Evolutionary conservation across 2,797 vertebrate genomes (phyloP).

Genomic region (Centroberyx gerrardi): DNA sequence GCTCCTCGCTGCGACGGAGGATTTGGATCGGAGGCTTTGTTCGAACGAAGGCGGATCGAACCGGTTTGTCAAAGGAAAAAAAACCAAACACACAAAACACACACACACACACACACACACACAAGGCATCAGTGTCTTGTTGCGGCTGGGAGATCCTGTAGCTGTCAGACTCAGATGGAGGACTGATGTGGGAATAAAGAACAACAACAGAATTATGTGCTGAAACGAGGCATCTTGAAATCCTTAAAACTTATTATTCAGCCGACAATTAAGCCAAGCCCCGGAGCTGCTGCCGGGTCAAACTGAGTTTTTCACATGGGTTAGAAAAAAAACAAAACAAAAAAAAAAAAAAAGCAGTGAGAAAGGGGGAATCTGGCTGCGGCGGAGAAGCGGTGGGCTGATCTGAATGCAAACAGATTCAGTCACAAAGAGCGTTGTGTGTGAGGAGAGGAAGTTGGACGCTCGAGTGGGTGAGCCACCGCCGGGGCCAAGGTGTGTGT

Average conservation of each 20-base stretch:
- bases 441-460: background rate
- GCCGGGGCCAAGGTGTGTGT: slow-evolving; percentile 17
- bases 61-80: background rate
- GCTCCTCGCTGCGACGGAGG: no score
- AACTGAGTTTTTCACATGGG: slow-evolving; percentile 33
- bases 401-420: slow-evolving; percentile 44
- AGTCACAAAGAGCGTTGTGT: slow-evolving; percentile 6
- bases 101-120: no score
- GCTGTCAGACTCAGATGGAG: background rate
- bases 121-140: no score
- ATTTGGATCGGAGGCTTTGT: no score
- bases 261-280: slow-evolving; percentile 60
- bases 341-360: background rate
- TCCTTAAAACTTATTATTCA: slow-evolving; percentile 49
- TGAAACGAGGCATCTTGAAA: slow-evolving; percentile 39
- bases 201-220: slow-evolving; percentile 8
- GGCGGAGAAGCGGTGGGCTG: background rate
- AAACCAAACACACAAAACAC: background rate
- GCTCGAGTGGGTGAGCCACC: slow-evolving; percentile 28
- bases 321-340: slow-evolving; percentile 33
- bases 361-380: background rate
- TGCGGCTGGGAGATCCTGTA: background rate
- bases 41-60: no score
- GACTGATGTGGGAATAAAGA: background rate
- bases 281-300: slow-evolving; percentile 61